Percentiles rank a stretch among this genome's conserved stretches.
Conservation (phyloP, 2,113 vertebrate species). For the Prunella fulvescens region DNA sequence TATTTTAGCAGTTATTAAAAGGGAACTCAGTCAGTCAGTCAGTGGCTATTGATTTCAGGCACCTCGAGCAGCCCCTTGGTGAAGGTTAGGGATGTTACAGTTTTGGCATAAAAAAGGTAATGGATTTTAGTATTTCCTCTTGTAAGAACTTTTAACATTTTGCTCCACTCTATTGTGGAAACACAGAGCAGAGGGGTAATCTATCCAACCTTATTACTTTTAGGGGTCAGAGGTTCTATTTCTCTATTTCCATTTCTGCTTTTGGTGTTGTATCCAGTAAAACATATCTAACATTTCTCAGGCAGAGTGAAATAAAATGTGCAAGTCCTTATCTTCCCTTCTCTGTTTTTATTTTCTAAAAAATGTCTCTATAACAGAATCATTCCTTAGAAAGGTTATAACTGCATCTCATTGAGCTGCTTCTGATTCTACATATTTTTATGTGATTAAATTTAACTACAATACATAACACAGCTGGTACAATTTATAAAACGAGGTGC, state of each 20-base stretch:
- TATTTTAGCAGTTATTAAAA: background rate
- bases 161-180: background rate
- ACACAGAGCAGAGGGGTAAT: background rate
- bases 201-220: background rate
- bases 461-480: background rate
- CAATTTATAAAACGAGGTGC: constrained; percentile 17
- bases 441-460: background rate
- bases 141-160: background rate
- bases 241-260: background rate
- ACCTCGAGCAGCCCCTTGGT: background rate
- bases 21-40: background rate
- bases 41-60: background rate
- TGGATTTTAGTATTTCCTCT: background rate
- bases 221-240: background rate
- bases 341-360: background rate
- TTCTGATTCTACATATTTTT: background rate
- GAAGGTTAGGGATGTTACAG: background rate
- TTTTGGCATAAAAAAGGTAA: background rate
- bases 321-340: background rate
- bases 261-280: background rate
- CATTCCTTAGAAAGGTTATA: background rate
- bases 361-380: background rate
- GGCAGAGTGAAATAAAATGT: background rate
- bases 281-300: background rate
- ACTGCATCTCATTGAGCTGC: background rate